phyloP scores from a whole-genome alignment of 2,888 invertebrate species.

The Mylabris sibirica region DNA sequence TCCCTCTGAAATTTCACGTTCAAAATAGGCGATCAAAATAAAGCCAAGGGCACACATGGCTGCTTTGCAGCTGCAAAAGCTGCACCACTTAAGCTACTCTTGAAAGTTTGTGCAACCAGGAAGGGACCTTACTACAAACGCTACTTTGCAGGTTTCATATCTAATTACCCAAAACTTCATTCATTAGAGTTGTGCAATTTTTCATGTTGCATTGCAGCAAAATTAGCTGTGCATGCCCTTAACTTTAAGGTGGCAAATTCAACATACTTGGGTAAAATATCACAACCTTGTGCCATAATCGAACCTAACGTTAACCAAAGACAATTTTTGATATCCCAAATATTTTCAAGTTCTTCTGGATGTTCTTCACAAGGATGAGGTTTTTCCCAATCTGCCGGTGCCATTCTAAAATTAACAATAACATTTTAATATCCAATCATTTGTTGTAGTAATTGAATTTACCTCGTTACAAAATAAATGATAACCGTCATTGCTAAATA shows the following conservation, averaged over 20 bases:
- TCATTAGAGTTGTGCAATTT: no score
- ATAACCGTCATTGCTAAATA: conserved; percentile 83
- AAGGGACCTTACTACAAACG: no score
- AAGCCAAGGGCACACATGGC: no score
- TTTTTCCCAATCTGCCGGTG: conserved; percentile 93
- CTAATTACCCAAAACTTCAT: no score
- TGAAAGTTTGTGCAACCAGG: no score
- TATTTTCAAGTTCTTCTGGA: conserved; percentile 88
- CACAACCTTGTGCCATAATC: conserved; percentile 93
- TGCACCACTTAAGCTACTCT: no score
- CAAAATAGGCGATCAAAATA: not conserved
- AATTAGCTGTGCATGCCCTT: no score
- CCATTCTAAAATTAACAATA: conserved; percentile 67
- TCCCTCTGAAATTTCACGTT: conserved; percentile 68
- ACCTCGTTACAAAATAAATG: conserved; percentile 78
- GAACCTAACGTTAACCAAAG: conserved; percentile 94
- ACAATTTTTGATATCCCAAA: conserved; percentile 86
- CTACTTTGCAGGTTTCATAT: no score
- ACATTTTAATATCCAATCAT: not conserved
- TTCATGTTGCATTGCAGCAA: no score
- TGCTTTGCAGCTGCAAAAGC: no score
- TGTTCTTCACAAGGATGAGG: conserved; percentile 90
- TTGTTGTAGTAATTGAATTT: conserved; percentile 17
- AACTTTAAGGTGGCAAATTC: no score
- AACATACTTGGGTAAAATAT: conserved; percentile 84